Evolutionary conservation across 2,888 invertebrate genomes (phyloP).

Genomic region (Eilema sororculum): DNA sequence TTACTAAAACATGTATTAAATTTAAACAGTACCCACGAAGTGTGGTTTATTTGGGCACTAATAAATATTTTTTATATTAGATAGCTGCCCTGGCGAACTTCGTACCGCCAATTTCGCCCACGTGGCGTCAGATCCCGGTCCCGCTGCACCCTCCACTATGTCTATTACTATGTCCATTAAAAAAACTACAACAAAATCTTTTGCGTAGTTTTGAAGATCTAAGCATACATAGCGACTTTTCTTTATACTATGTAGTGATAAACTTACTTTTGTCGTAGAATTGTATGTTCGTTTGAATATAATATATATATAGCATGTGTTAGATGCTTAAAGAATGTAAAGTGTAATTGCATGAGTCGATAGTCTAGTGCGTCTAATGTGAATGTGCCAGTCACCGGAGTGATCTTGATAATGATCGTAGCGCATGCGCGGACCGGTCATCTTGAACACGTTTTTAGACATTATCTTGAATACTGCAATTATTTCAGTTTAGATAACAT

Average conservation of each 20-base stretch:
- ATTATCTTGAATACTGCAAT: slow-evolving; percentile 20
- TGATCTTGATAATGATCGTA: slow-evolving; percentile 48
- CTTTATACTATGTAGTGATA: too few relatives aligned
- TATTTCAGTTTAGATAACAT: slow-evolving; percentile 14
- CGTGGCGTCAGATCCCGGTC: too few relatives aligned
- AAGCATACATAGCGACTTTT: too few relatives aligned
- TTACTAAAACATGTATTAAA: neutral
- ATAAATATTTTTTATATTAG: too few relatives aligned
- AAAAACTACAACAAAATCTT: too few relatives aligned
- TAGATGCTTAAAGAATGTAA: slow-evolving; percentile 48
- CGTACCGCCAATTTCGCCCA: too few relatives aligned
- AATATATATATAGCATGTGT: neutral
- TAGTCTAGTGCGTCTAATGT: slow-evolving; percentile 59
- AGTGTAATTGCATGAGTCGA: slow-evolving; percentile 62
- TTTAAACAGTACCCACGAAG: neutral
- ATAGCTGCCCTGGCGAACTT: too few relatives aligned
- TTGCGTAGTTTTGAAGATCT: too few relatives aligned
- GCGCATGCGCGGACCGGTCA: slow-evolving; percentile 35
- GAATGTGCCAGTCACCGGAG: slow-evolving; percentile 57
- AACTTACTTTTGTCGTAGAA: neutral
- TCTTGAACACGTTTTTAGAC: slow-evolving; percentile 32
- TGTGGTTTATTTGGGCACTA: neutral
- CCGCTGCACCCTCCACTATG: too few relatives aligned
- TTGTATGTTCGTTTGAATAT: neutral
- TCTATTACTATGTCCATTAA: too few relatives aligned